Evolutionary conservation across 2,888 invertebrate genomes (phyloP), one percentile per base, ranked within the genome.

Genomic region (Macrophya alboannulata): DNA sequence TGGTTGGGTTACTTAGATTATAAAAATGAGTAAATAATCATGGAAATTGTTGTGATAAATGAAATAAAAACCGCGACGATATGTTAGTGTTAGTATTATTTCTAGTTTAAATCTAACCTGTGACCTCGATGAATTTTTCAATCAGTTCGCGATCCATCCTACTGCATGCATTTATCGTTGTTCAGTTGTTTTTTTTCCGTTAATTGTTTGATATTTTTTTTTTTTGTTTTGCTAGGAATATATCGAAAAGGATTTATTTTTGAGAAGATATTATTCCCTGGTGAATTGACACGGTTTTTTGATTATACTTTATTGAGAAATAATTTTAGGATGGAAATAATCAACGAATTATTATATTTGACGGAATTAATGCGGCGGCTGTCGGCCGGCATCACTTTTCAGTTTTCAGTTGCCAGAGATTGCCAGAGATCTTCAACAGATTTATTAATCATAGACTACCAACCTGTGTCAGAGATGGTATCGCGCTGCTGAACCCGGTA

Each of bases 71-170:
- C 21, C n/a, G 45, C 12, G 72, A 72, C 0, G 10, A 72, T 72
- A 72, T n/a, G n/a, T 45, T 65, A 37, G 15, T 81, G 17, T 55
- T 25, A 43, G 4, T n/a, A 1, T 43, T n/a, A 43, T 21, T 9
- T 25, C 43, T 40, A n/a, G 4, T 62, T 81, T 40, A 5, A 5
- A 21, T 82, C 89, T 87, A 83, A 93, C 93, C 93, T 84, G 93
- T 93, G 48, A 93, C 92, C 88, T 93, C 93, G n/a, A 93, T 90
- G 65, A 93, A 93, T 86, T 93, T 91, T 65, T 93, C 92, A 8
- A 93, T 88, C 21, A 91, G 88, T 86, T 91, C 90, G 51, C 89
- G 92, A 88, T 93, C 92, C 93, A 93, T 93, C 17, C 45, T 74
- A 15, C 59, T 74, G n/a, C 51, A 76, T 37, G 72, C 43, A 25